Conservation (phyloP, 2,888 invertebrate species). For the Catotricha subobsoleta region DNA sequence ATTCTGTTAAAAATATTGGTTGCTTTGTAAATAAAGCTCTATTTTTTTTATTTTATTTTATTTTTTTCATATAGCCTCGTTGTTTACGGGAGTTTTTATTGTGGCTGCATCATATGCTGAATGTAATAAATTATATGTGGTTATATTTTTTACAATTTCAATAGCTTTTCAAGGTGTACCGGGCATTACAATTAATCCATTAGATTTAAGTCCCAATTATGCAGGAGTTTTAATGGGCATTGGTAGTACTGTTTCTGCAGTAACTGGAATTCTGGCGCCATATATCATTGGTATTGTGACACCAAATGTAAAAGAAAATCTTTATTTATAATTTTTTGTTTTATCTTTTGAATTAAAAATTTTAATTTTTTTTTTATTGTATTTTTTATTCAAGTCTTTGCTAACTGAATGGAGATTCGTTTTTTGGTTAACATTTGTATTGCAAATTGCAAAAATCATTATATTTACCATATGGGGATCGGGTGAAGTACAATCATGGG, state of each 20-base stretch:
- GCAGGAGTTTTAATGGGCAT: constrained; percentile 3
- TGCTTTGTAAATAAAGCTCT: neutral
- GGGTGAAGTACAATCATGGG: neutral
- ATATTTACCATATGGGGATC: neutral
- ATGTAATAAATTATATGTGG: constrained; percentile 1
- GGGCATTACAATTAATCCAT: constrained; percentile 2
- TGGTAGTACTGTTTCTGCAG: neutral
- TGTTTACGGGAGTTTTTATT: constrained; percentile 1
- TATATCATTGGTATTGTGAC: neutral
- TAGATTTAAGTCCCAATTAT: constrained; percentile 3
- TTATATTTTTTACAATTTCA: constrained; percentile 1
- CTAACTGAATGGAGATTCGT: neutral
- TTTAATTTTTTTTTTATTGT: no score
- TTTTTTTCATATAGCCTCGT: neutral
- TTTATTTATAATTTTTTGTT: neutral
- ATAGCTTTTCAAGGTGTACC: constrained; percentile 3
- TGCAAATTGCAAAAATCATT: neutral
- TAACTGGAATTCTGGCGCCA: constrained; percentile 1
- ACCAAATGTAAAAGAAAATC: neutral
- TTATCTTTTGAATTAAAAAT: neutral
- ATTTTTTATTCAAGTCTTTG: constrained; percentile 1
- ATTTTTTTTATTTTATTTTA: neutral
- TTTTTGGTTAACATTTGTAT: neutral
- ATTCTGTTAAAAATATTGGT: no score
- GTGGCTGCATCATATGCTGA: constrained; percentile 2